Evolutionary conservation across 2,797 vertebrate species (phyloP).

Genomic region (Thamnophis elegans): DNA sequence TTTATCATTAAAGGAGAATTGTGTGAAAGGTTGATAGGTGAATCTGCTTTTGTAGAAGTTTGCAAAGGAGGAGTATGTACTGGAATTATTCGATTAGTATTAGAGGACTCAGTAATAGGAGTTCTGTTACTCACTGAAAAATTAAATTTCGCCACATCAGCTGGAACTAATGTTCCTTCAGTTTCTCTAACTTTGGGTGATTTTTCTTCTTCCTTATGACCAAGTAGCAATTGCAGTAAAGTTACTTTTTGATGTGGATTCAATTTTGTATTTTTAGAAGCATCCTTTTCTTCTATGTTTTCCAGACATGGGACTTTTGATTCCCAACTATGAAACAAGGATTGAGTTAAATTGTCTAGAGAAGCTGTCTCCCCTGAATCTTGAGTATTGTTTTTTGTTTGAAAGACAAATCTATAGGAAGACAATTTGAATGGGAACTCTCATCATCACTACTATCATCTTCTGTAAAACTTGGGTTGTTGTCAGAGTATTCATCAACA

Average conservation of each 20-base stretch:
- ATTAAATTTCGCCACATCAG: conserved; percentile 73
- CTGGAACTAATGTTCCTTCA: conserved; percentile 77
- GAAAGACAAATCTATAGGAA: conserved; percentile 96
- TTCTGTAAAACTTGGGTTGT: conserved; percentile 89
- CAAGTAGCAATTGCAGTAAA: conserved; percentile 93
- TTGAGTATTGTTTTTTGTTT: conserved; percentile 79
- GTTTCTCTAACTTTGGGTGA: conserved; percentile 75
- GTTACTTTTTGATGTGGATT: conserved; percentile 95
- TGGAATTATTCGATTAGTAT: conserved; percentile 67
- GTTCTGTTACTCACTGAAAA: conserved; percentile 68
- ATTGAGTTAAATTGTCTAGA: conserved; percentile 90
- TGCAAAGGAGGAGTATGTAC: conserved; percentile 74
- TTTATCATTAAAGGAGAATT: conserved; percentile 69
- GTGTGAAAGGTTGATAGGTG: conserved; percentile 75
- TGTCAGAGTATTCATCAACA: conserved; percentile 89
- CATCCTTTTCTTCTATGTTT: conserved; percentile 78
- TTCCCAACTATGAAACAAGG: conserved; percentile 93
- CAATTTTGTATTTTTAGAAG: conserved; percentile 80
- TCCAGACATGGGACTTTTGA: conserved; percentile 83
- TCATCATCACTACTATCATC: conserved; percentile 95
- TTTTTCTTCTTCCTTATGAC: conserved; percentile 88
- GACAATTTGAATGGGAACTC: conserved; percentile 92
- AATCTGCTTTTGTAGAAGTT: conserved; percentile 68
- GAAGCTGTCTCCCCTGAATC: conserved; percentile 73
- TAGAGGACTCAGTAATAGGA: conserved; percentile 72